A percentile compares a stretch with the other conserved stretches of the same genome.
phyloP scores from a whole-genome alignment of 2,797 vertebrate genomes.

The Myotis planiceps region DNA sequence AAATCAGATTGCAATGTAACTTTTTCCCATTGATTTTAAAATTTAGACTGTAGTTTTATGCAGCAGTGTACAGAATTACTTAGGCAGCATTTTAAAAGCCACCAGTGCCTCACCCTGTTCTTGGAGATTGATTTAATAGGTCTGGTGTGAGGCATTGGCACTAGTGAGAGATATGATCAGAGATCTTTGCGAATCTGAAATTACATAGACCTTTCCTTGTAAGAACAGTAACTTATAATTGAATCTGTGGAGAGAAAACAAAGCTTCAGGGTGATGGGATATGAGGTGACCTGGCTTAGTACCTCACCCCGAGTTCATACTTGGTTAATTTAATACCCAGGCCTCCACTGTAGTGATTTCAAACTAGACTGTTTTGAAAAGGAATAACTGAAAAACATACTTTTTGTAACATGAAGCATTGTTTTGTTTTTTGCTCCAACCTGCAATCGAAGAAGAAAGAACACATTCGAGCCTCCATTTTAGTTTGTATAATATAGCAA shows the following conservation, averaged over 20 bases:
- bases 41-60: not conserved
- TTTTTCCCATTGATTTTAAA: not conserved
- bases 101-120: not conserved
- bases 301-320: not conserved
- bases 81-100: not conserved
- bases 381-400: not conserved
- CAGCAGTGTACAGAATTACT: not conserved
- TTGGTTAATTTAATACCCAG: not conserved
- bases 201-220: slow-evolving; percentile 19
- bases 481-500: not conserved
- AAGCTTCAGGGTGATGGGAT: not conserved
- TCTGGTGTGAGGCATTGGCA: not conserved
- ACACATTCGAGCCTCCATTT: not conserved
- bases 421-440: not conserved
- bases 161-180: not conserved
- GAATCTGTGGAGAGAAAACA: not conserved
- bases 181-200: not conserved
- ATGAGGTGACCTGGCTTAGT: not conserved
- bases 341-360: not conserved
- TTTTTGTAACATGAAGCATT: not conserved
- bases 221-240: not conserved
- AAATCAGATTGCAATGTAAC: not conserved
- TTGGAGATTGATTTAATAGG: not conserved
- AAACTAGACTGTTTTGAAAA: not conserved
- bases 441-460: not conserved